Base-by-base conservation (phyloP, 2,888 invertebrate genomes). In the Eristalinus sepulchralis region DNA sequence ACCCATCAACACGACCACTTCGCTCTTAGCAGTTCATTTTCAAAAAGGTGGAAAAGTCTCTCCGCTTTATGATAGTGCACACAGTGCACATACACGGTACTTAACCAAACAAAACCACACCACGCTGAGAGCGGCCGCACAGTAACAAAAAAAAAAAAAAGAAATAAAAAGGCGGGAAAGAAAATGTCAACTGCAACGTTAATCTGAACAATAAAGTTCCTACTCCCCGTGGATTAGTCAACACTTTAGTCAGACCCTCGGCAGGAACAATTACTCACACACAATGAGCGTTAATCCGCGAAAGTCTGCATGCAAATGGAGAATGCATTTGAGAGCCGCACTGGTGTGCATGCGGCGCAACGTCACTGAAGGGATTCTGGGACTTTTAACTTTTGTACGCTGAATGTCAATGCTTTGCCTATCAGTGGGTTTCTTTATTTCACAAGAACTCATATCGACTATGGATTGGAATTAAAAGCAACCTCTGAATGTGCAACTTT, bases 221-320 rank as follows among this genome's bases (percentile, higher is more conserved):
- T 72, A 77, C 85, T 82, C 82, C 63, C 82, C 53, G 70, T 73
- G 77, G 85, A 85, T 85, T 82, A 85, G 82, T 82, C 77, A 82
- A 82, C 85, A 82, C 82, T 85, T 85, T 77, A 82, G 82, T 57
- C 13, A 72, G 76, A 68, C 63, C 81, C 81, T 81, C 76, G 63
- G 70, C 63, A 77, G 72, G 77, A 78, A 73, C 85, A 85, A 85
- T 85, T 82, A 73, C 82, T 82, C 85, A 77, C 85, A 82, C 70
- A 82, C 73, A 85, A 85, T 59, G 77, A 70, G 82, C 77, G 85
- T 82, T 85, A 85, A 85, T 82, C 77, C 85, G 82, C 82, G 82
- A 85, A 82, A 78, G 82, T 68, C 82, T 85, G 64, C 77, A 85
- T 85, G 81, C 83, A 63, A 78, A 83, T 78, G 53, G 53, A 77